Evolutionary conservation across 2,888 invertebrate species (phyloP), one percentile per base, ranked within the genome.

Genomic region (Xanthorhoe spadicearia): DNA sequence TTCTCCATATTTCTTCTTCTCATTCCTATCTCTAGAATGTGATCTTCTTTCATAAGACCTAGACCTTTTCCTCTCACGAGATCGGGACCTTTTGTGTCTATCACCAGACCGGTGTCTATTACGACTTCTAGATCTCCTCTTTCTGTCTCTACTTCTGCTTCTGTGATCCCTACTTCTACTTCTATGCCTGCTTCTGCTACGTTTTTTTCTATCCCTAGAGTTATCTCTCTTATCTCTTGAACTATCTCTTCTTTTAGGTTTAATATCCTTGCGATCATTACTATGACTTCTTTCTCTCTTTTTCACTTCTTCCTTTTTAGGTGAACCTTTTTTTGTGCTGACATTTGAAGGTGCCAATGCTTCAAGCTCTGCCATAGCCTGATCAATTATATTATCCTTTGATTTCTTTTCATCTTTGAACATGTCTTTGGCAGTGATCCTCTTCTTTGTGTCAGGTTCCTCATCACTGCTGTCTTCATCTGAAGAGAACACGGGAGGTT

Each of bases 361-460:
- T 88, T 98, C 98, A 58, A 98, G 89, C 71, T 96, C 96, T 17
- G 97, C 96, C 97, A 98, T 97, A 2, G 97, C 95, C 81, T 97
- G 96, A 74, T 96, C 95, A n/a, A 97, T 95, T 55, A 95, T 89
- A 75, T 94, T 93, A 78, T 88, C 89, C 73, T 75, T 83, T 18
- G 75, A 67, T 75, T 86, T 88, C 78, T 64, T 68, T 43, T 93
- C 89, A 61, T 86, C 83, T 80, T 91, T 92, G 61, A 93, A 92
- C 68, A 92, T 83, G 55, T 92, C 90, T 72, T 90, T 90, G 52
- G 89, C 84, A 49, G 92, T 93, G 38, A 91, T 73, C 78, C 85
- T 88, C 68, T 83, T 83, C 23, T 81, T 82, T 46, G 80, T 80
- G 15, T 89, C 84, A 61, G 86, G 83, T 38, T 89, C 89, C 62